Conservation (phyloP, 1,140 invertebrate genomes). For the Anadara kagoshimensis region DNA sequence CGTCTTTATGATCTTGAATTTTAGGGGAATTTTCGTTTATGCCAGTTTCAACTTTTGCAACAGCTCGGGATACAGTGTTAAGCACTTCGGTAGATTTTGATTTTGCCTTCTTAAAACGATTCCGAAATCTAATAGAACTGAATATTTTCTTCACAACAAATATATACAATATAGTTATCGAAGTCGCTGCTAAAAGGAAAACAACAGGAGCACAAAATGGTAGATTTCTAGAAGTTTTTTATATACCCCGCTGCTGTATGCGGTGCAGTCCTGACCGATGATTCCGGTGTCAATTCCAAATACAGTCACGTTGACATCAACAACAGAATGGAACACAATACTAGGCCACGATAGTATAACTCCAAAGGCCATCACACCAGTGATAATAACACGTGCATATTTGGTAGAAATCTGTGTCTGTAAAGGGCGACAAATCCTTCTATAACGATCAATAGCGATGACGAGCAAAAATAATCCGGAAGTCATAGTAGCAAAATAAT, state of each 20-base stretch:
- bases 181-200: conserved; percentile 6
- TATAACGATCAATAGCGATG: conserved; percentile 45
- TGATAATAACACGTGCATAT: conserved; percentile 30
- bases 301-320: conserved; percentile 30
- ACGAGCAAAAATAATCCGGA: conserved; percentile 39
- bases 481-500: conserved; percentile 33
- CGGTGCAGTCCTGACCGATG: conserved; percentile 29
- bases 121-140: conserved; percentile 12
- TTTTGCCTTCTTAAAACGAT: conserved; percentile 14
- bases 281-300: background rate
- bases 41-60: no score
- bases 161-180: conserved; percentile 14
- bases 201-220: conserved; percentile 17
- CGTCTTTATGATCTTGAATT: no score
- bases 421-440: conserved; percentile 46
- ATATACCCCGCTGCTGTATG: conserved; percentile 12
- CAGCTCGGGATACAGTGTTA: no score
- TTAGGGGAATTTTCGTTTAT: no score
- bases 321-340: conserved; percentile 33
- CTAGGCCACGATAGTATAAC: conserved; percentile 38
- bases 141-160: conserved; percentile 26
- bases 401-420: conserved; percentile 32
- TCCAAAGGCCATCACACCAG: conserved; percentile 12
- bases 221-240: conserved; percentile 23
- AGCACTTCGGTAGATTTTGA: no score